Conservation (phyloP, 2,888 invertebrate genomes). For the Dryococelus australis region DNA sequence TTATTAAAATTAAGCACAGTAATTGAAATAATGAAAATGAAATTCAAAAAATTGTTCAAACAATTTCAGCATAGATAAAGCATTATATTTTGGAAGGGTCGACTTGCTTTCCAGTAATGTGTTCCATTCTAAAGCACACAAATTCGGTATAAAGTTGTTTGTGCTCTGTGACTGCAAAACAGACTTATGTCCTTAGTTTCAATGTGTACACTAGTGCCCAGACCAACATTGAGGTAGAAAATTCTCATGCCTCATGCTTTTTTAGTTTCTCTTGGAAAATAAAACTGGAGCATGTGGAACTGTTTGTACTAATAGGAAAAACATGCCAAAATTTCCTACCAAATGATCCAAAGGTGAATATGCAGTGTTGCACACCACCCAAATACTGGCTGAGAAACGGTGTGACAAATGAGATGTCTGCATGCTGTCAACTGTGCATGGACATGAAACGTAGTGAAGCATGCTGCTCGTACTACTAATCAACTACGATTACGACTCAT, state of each 20-base stretch:
- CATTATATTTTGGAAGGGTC: no score
- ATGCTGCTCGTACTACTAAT: no score
- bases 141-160: conserved; percentile 3
- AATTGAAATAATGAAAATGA: no score
- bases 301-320: neutral
- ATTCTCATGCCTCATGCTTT: neutral
- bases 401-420: conserved; percentile 11
- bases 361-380: neutral
- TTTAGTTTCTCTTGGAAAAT: neutral
- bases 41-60: no score
- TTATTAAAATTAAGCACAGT: no score
- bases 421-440: conserved; percentile 2
- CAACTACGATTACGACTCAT: no score
- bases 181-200: neutral
- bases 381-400: neutral
- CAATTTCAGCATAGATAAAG: no score
- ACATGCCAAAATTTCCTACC: neutral
- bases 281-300: conserved; percentile 16
- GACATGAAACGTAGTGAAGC: neutral
- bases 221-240: neutral
- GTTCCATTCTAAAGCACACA: no score
- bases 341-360: neutral
- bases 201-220: neutral
- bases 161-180: neutral
- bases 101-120: no score